Base-by-base conservation (phyloP, 92 coral and sea anemone genomes). In the Meandrina meandrites region DNA sequence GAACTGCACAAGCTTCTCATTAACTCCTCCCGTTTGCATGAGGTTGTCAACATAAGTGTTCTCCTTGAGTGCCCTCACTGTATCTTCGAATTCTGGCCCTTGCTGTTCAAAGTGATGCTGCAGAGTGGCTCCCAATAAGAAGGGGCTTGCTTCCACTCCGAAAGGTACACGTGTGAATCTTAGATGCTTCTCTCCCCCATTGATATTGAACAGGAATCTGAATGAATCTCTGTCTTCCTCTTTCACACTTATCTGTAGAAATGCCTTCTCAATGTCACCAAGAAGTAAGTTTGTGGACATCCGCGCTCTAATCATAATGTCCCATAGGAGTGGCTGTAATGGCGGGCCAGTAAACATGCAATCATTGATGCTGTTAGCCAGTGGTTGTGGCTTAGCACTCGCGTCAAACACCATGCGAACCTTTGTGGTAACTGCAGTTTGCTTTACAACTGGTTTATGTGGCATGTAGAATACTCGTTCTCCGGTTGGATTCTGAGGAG, bases 101-200 rank as follows among this genome's bases (percentile, higher is more conserved):
- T 91, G 90, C 36, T 75, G 87, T 40, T 88, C 80, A 58, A 62
- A 85, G 80, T 88, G 89, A 56, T 88, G 42, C 57, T 80, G 87
- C 67, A 91, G 73, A 14, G 89, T 84, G 19, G 89, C 91, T 58
- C 91, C 89, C 14, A 79, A 74, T 66, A 88, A 11, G 56, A 88
- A 91, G 10, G 87, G 94, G 40, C 92, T 90, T 18, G 93, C 90
- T 47, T 93, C 88, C 11, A 88, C 96, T 32, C 91, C 94, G 70
- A 88, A 88, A 0, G 91, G 92, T 27, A 90, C 86, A 53, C 92
- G 78, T 14, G 92, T 79, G 42, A 93, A 90, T 22, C 92, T 88
- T 42, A 88, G 70, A 45, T 90, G 93, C 64, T 91, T 51, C 67
- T 90, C 89, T 79, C 30, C 34, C 30, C 91, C 45, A 40, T 92